Evolutionary conservation across 2,113 vertebrate genomes (phyloP).

Genomic region (Zingel zingel): DNA sequence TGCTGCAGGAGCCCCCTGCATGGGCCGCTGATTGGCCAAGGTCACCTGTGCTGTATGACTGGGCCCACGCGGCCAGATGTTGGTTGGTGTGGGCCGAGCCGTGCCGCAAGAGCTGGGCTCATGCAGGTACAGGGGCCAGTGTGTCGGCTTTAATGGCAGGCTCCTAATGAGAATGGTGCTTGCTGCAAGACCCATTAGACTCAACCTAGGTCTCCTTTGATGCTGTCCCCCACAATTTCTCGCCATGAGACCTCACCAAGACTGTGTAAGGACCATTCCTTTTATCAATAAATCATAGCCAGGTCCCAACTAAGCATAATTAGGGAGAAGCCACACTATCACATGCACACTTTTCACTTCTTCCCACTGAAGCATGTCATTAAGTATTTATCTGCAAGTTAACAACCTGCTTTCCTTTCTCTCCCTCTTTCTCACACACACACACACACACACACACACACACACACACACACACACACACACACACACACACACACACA

Average conservation of each 20-base stretch:
- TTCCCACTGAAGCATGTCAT: slow-evolving; percentile 91
- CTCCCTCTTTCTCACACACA: slow-evolving; percentile 26
- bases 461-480: slow-evolving; percentile 65
- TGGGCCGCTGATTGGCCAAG: slow-evolving; percentile 91
- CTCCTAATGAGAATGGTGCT: slow-evolving; percentile 94
- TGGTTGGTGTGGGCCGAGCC: slow-evolving; percentile 83
- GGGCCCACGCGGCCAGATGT: slow-evolving; percentile 61
- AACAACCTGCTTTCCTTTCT: slow-evolving; percentile 88
- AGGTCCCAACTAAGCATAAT: slow-evolving; percentile 97
- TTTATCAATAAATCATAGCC: slow-evolving; percentile 99
- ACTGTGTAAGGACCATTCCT: slow-evolving; percentile 92
- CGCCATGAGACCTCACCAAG: slow-evolving; percentile 90
- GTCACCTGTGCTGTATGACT: slow-evolving; percentile 89
- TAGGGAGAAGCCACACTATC: slow-evolving; percentile 96
- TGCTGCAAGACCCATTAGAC: slow-evolving; percentile 95
- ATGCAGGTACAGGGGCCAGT: slow-evolving; percentile 91
- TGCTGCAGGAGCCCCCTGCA: slow-evolving; percentile 85
- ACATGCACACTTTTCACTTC: slow-evolving; percentile 85
- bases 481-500: slow-evolving; percentile 57
- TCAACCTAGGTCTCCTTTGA: slow-evolving; percentile 96
- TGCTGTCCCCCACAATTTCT: slow-evolving; percentile 90
- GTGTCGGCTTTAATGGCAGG: slow-evolving; percentile 93
- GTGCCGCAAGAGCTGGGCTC: slow-evolving; percentile 73
- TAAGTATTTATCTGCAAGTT: slow-evolving; percentile 99
- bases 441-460: slow-evolving; percentile 66